Evolutionary conservation across 2,888 invertebrate species (phyloP), one percentile per base, ranked within the genome.

Genomic region (Digitonthophagus gazella): DNA sequence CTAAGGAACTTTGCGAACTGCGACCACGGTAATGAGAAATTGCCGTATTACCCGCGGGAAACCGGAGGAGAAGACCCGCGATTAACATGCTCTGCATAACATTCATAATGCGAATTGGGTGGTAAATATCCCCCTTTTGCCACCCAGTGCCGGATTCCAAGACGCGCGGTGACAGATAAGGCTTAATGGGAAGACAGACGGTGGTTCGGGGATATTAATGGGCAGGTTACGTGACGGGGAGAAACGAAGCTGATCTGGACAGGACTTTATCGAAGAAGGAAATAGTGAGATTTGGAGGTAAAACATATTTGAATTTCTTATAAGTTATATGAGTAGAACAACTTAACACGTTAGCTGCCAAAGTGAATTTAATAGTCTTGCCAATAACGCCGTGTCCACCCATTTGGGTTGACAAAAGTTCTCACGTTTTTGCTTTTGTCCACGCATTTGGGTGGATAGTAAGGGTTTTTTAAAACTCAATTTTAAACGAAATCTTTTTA

Each of bases 141-240:
- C n/a, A n/a, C 28, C 28, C 28, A 6, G 61, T n/a, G 19, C 18
- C n/a, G 61, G 61, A 70, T 68, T 70, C 66, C 70, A 70, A 70
- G 70, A 66, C 70, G 66, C 68, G 15, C 61, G 70, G 68, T 70
- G 70, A 70, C 66, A 70, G 70, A 70, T 70, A 70, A 68, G 70
- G 67, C 68, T 70, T 70, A 68, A 70, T 70, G 63, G 68, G 65
- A 69, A 69, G 68, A 69, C 66, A 66, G 68, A 65, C 66, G 68
- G 68, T 65, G 58, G 68, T 70, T 67, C 55, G 57, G 55, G 58
- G 64, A 67, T 67, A 69, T 69, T 69, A 69, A 69, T 69, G 65
- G 55, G 1, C 18, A 18, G 61, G 16, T 61, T 61, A 61, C 61
- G 61, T 61, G 61, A 61, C 61, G 28, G 61, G 19, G 61, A 18